Conservation (phyloP, 1,140 invertebrate species). For the Mamestra configurata region DNA sequence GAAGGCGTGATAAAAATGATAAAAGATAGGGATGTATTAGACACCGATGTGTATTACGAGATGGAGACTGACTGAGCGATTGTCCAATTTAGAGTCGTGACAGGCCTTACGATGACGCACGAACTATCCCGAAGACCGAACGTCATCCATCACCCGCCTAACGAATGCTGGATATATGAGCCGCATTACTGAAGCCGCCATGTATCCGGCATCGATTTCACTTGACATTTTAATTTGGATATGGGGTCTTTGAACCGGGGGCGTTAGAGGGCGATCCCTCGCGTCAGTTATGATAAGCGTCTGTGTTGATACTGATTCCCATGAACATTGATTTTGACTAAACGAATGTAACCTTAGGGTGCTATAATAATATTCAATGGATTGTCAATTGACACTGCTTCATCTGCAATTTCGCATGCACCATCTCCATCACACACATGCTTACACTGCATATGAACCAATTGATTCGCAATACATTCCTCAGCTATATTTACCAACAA, state of each 20-base stretch:
- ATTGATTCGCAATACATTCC: background rate
- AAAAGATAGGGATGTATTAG: conserved; percentile 38
- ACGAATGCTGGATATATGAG: conserved; percentile 73
- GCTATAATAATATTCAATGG: no score
- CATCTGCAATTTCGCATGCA: background rate
- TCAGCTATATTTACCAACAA: conserved; percentile 40
- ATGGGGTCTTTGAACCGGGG: conserved; percentile 22
- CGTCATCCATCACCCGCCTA: conserved; percentile 70
- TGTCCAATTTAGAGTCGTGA: conserved; percentile 52
- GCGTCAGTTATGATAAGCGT: conserved; percentile 7
- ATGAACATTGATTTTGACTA: background rate
- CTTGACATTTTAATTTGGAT: conserved; percentile 52
- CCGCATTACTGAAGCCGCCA: conserved; percentile 58
- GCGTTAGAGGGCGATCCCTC: conserved; percentile 16
- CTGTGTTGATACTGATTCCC: background rate
- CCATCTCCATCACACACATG: background rate
- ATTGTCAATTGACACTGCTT: background rate
- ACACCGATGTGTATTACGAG: conserved; percentile 30
- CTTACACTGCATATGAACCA: background rate
- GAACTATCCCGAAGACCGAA: conserved; percentile 43
- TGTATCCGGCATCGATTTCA: conserved; percentile 61
- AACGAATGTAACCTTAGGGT: background rate
- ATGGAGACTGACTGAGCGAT: conserved; percentile 50
- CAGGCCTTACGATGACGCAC: conserved; percentile 57
- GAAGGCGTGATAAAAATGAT: conserved; percentile 27